Conservation (phyloP, 1,140 invertebrate species). For the Agrypnia vestita region DNA sequence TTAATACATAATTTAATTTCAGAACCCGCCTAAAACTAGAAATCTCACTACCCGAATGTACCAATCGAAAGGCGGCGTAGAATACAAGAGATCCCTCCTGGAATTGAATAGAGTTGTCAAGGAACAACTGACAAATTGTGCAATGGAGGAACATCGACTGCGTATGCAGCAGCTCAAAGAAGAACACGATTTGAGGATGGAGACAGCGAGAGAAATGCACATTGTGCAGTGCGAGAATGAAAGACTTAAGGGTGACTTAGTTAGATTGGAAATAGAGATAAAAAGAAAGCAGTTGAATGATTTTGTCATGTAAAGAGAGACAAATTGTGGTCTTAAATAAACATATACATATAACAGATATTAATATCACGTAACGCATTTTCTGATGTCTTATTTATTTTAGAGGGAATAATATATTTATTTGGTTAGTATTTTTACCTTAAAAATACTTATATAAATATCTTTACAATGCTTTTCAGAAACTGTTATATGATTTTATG, state of each 20-base stretch:
- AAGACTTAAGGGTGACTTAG: slow-evolving; percentile 51
- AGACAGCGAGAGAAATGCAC: slow-evolving; percentile 52
- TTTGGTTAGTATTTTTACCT: too few species aligned
- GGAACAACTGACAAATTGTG: slow-evolving; percentile 57
- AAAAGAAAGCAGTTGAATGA: slow-evolving; percentile 58
- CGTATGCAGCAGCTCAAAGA: slow-evolving; percentile 55
- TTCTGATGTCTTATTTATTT: too few species aligned
- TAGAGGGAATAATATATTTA: too few species aligned
- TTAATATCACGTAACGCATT: too few species aligned
- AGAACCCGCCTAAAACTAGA: slow-evolving; percentile 53
- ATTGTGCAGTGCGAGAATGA: slow-evolving; percentile 54
- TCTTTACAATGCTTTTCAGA: too few species aligned
- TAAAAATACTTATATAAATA: too few species aligned
- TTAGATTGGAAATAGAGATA: slow-evolving; percentile 56
- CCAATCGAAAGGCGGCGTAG: slow-evolving; percentile 45
- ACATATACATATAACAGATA: too few species aligned
- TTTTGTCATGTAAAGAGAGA: slow-evolving; percentile 51
- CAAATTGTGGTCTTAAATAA: too few species aligned
- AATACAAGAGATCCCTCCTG: slow-evolving; percentile 56
- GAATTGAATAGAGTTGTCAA: slow-evolving; percentile 57
- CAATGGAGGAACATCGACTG: slow-evolving; percentile 53
- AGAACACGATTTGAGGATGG: slow-evolving; percentile 49
- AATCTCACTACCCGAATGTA: slow-evolving; percentile 53
- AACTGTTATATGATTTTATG: too few species aligned
- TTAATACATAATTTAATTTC: slow-evolving; percentile 35